Evolutionary conservation across 2,888 invertebrate species (phyloP).

Genomic region (Tethea ocularis): DNA sequence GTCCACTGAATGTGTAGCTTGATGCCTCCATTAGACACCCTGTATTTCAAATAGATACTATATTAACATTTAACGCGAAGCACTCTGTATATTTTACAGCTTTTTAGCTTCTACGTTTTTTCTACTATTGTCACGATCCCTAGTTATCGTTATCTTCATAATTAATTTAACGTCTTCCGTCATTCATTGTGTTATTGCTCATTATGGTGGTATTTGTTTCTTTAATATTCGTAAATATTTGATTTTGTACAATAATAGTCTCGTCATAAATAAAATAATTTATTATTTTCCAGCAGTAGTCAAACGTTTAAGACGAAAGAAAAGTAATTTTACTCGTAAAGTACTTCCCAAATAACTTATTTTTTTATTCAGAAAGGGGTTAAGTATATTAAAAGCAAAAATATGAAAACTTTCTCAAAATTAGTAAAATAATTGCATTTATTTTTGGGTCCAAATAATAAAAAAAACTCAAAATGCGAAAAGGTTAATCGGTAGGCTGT

Average conservation of each 20-base stretch:
- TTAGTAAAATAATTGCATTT: constrained; percentile 23
- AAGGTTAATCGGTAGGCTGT: neutral
- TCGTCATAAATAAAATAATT: neutral
- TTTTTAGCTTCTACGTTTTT: constrained; percentile 72
- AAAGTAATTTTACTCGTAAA: neutral
- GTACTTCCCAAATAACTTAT: neutral
- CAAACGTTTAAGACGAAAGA: neutral
- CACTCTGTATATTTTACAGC: constrained; percentile 71
- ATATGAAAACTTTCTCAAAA: constrained; percentile 32
- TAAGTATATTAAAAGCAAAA: constrained; percentile 14
- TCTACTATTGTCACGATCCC: constrained; percentile 81
- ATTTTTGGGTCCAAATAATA: constrained; percentile 37
- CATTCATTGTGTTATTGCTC: constrained; percentile 15
- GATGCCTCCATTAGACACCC: constrained; percentile 64
- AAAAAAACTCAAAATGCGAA: constrained; percentile 9
- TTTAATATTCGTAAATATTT: neutral
- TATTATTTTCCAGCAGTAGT: neutral
- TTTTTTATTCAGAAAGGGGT: neutral
- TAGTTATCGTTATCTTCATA: constrained; percentile 57
- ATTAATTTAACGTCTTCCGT: constrained; percentile 38
- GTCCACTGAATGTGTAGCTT: constrained; percentile 47
- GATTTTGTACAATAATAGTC: neutral
- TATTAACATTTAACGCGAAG: constrained; percentile 58
- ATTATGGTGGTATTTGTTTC: neutral
- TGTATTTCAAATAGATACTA: constrained; percentile 56